phyloP scores from a whole-genome alignment of 2,888 invertebrate genomes.

The Eupithecia dodoneata region DNA sequence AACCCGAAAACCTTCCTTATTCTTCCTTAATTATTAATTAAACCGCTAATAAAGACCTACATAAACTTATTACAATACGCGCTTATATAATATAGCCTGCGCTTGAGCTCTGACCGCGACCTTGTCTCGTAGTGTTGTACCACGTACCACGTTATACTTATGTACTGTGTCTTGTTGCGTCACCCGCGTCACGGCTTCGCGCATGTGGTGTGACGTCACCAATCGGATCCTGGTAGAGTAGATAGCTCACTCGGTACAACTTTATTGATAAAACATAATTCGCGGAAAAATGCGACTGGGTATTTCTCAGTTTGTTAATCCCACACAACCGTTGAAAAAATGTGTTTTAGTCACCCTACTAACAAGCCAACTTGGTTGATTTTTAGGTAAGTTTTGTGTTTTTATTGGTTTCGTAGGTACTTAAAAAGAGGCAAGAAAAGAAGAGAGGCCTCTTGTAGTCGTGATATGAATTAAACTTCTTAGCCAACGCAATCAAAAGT shows the following conservation, averaged over 20 bases:
- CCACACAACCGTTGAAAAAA: neutral
- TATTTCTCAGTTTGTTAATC: too few species aligned
- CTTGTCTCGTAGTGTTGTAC: constrained; percentile 35
- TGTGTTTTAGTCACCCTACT: neutral
- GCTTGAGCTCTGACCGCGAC: constrained; percentile 52
- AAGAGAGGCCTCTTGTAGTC: too few species aligned
- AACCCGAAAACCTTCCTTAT: neutral
- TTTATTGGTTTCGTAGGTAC: too few species aligned
- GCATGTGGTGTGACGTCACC: neutral
- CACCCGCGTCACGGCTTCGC: constrained; percentile 25
- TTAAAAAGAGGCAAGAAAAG: too few species aligned
- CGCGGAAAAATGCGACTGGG: neutral
- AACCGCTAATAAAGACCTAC: neutral
- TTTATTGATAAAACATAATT: neutral
- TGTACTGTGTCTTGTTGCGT: constrained; percentile 46
- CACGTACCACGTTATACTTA: constrained; percentile 19
- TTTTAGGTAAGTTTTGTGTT: neutral
- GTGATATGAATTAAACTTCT: too few species aligned
- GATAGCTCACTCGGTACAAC: constrained; percentile 23
- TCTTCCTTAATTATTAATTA: neutral
- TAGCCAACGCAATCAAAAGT: too few species aligned
- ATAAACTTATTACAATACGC: constrained; percentile 20
- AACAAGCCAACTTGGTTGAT: neutral
- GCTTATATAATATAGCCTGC: constrained; percentile 57
- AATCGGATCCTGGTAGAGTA: neutral